A percentile compares a stretch with the other conserved stretches of the same genome.
Evolutionary conservation across 1,140 invertebrate genomes (phyloP).

Genomic region (Lerema accius): DNA sequence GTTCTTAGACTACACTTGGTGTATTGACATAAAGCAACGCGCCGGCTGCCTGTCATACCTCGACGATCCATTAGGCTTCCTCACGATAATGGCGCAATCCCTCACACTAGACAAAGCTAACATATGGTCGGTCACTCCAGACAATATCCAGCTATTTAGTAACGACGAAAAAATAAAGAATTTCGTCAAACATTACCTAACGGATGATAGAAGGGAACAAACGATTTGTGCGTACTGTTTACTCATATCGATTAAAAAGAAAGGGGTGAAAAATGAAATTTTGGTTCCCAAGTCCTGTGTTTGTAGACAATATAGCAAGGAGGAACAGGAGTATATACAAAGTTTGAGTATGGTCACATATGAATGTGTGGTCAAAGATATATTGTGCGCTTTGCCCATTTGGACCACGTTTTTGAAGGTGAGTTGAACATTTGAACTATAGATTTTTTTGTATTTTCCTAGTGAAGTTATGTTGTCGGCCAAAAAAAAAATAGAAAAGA

Average conservation of each 20-base stretch:
- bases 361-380: conserved; percentile 94
- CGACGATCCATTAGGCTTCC: conserved; percentile 94
- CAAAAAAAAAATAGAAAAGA: no score
- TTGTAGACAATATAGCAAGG: conserved; percentile 51
- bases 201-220: conserved; percentile 38
- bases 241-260: conserved; percentile 43
- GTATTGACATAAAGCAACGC: conserved; percentile 93
- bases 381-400: conserved; percentile 89
- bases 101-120: conserved; percentile 90
- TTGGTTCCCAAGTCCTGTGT: conserved; percentile 43
- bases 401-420: conserved; percentile 89
- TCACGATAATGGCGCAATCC: conserved; percentile 91
- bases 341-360: conserved; percentile 90
- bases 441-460: no score
- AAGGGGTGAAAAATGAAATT: conserved; percentile 45
- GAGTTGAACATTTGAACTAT: no score
- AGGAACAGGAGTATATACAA: conserved; percentile 84
- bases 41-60: conserved; percentile 94
- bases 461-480: no score
- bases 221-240: conserved; percentile 63
- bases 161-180: conserved; percentile 86
- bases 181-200: conserved; percentile 87
- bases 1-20: conserved; percentile 87
- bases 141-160: conserved; percentile 86
- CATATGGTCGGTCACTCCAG: conserved; percentile 86